Evolutionary conservation across 2,888 invertebrate species (phyloP).

Genomic region (Scaptodrosophila latifasciaeformis): DNA sequence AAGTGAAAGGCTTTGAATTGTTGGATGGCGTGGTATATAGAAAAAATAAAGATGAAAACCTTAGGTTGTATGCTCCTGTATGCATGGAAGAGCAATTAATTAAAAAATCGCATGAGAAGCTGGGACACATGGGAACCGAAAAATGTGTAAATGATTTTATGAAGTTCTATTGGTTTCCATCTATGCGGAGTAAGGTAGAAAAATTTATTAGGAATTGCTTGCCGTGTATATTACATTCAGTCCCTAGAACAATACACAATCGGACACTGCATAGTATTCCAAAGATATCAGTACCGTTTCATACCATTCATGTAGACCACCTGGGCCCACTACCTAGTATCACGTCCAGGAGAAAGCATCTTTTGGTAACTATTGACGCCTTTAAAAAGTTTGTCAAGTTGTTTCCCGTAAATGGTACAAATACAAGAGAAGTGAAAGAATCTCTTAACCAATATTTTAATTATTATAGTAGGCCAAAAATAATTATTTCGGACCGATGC

Average conservation of each 20-base stretch:
- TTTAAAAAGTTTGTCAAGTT: constrained; percentile 10
- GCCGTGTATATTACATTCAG: constrained; percentile 1
- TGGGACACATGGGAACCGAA: background rate
- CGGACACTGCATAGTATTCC: constrained; percentile 2
- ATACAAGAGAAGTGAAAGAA: background rate
- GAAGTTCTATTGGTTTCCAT: constrained; percentile 27
- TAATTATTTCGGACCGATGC: constrained; percentile 2
- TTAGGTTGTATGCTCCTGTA: constrained; percentile 13
- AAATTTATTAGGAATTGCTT: background rate
- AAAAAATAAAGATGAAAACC: no score
- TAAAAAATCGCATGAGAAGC: background rate
- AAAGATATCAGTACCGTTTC: constrained; percentile 7
- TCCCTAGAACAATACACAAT: background rate
- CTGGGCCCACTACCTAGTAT: background rate
- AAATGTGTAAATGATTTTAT: background rate
- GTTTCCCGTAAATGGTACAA: constrained; percentile 2
- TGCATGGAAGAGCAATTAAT: background rate
- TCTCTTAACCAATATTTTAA: background rate
- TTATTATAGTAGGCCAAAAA: background rate
- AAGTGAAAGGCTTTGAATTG: no score
- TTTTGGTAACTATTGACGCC: constrained; percentile 7
- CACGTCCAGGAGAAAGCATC: background rate
- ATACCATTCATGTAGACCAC: constrained; percentile 9
- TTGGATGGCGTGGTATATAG: no score
- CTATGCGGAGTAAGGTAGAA: no score